A percentile compares a stretch with the other conserved stretches of the same genome.
Conservation (phyloP, 1,140 invertebrate genomes). For the Zaprionus taronus region DNA sequence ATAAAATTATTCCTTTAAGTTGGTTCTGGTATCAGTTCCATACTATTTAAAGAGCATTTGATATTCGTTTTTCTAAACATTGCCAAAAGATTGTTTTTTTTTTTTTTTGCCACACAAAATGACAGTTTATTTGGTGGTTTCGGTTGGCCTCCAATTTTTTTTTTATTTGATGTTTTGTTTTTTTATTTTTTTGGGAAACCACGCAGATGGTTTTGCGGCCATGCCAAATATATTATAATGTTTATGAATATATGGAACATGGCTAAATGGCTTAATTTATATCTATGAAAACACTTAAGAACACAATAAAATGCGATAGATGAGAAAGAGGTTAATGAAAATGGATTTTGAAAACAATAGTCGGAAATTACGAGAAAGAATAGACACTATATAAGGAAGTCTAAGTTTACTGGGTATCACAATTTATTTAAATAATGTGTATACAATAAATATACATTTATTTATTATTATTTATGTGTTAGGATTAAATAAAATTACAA, state of each 20-base stretch:
- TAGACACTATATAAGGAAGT: not conserved
- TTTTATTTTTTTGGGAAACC: slow-evolving; percentile 16
- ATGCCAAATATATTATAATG: slow-evolving; percentile 35
- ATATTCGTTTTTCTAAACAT: not conserved
- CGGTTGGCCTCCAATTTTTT: slow-evolving; percentile 32
- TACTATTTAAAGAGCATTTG: slow-evolving; percentile 6
- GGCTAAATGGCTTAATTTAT: not conserved
- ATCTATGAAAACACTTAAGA: not conserved
- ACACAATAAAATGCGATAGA: not conserved
- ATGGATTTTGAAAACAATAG: not conserved
- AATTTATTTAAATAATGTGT: too few relatives aligned
- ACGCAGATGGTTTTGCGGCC: slow-evolving; percentile 52
- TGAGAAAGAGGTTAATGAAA: not conserved
- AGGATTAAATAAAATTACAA: too few relatives aligned
- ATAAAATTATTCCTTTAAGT: not conserved
- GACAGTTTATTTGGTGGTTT: slow-evolving; percentile 66
- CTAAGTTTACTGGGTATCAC: not conserved
- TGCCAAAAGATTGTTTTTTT: not conserved
- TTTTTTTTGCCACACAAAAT: slow-evolving; percentile 43
- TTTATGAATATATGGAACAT: slow-evolving; percentile 12
- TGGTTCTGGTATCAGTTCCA: not conserved
- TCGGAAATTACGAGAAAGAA: not conserved
- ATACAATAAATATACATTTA: too few relatives aligned
- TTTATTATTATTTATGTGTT: too few relatives aligned
- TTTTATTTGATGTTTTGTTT: slow-evolving; percentile 1